These are phyloP conservation scores for Drosophila asahinai DNA, from an alignment of 1,140 invertebrate species.

Conservation along the genomic window DNA sequence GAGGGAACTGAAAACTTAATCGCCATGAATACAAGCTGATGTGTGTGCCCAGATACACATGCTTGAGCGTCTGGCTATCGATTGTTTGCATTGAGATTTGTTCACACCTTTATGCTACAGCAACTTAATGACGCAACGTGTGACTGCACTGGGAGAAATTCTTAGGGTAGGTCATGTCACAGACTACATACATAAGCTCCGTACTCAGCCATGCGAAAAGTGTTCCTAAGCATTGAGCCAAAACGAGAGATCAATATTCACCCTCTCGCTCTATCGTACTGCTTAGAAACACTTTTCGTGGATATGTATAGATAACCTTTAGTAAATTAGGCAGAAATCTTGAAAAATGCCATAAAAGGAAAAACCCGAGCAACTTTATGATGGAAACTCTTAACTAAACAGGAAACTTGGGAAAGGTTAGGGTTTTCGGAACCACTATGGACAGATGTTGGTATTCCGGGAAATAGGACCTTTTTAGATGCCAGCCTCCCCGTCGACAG, in stretches of 20 bases:
- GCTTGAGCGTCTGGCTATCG: constrained; percentile 34
- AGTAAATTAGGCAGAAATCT: background rate
- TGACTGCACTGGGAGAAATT: constrained; percentile 26
- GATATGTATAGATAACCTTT: background rate
- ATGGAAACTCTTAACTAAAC: constrained; percentile 3
- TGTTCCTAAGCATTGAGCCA: no score
- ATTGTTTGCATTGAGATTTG: constrained; percentile 54
- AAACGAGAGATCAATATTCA: no score
- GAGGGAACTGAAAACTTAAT: constrained; percentile 28
- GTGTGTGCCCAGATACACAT: constrained; percentile 39
- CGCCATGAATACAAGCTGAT: constrained; percentile 11
- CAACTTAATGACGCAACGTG: constrained; percentile 42
- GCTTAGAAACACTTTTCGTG: no score
- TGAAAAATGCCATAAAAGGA: background rate
- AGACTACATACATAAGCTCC: background rate
- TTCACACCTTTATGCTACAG: constrained; percentile 51
- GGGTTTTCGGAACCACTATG: background rate
- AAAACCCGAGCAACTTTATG: background rate
- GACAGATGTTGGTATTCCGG: constrained; percentile 38
- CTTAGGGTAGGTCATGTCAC: constrained; percentile 21
- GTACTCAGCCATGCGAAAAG: no score
- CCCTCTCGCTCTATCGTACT: no score
- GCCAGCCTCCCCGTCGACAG: background rate
- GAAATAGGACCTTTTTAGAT: constrained; percentile 9
- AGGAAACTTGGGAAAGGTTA: constrained; percentile 16